A percentile compares a stretch with the other conserved stretches of the same genome.
Evolutionary conservation across 2,113 vertebrate species (phyloP).

Genomic region (Numida meleagris): DNA sequence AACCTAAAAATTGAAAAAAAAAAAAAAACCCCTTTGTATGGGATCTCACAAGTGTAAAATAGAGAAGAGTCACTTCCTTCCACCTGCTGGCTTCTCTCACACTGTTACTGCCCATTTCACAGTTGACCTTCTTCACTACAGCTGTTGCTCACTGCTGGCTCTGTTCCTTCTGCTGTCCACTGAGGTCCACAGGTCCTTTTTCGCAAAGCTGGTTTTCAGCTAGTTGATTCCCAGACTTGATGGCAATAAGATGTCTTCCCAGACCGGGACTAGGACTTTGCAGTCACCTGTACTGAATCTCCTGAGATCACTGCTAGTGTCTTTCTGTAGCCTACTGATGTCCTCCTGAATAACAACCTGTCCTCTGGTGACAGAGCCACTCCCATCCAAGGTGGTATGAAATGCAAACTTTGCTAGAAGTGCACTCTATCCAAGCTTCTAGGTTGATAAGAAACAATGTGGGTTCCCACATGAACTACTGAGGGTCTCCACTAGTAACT

Average conservation of each 20-base stretch:
- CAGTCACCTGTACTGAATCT: not conserved
- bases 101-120: not conserved
- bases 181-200: not conserved
- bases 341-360: not conserved
- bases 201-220: not conserved
- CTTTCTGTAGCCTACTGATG: not conserved
- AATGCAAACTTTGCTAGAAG: not conserved
- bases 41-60: not conserved
- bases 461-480: not conserved
- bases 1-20: not conserved
- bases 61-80: not conserved
- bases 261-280: not conserved
- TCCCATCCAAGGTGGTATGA: fast-evolving
- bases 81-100: not conserved
- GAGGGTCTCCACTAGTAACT: not conserved
- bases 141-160: not conserved
- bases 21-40: not conserved
- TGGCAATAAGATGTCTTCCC: not conserved
- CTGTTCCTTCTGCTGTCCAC: not conserved
- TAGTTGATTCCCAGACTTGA: not conserved
- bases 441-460: not conserved
- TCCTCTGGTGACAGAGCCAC: not conserved
- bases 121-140: not conserved
- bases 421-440: not conserved
- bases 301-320: not conserved